These are phyloP conservation scores for Dryomyza anilis DNA, from an alignment of 2,888 invertebrate genomes.

Conservation along the genomic window DNA sequence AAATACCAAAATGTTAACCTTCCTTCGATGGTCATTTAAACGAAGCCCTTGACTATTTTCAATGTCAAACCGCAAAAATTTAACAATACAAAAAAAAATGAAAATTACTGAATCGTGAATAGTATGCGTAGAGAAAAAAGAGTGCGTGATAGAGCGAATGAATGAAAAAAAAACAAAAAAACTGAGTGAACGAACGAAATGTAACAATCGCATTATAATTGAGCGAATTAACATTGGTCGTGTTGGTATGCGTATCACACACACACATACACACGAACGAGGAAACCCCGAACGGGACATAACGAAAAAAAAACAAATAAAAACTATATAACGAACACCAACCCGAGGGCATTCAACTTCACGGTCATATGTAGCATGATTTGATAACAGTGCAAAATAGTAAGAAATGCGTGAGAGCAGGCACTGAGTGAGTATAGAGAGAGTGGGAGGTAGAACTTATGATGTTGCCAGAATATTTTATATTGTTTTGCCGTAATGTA, in stretches of 20 bases:
- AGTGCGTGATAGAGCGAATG: not conserved
- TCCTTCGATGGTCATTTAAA: too few species aligned
- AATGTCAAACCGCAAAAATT: slow-evolving; percentile 50
- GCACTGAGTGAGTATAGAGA: too few species aligned
- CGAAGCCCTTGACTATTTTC: slow-evolving; percentile 37
- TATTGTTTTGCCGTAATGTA: too few species aligned
- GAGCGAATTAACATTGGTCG: too few species aligned
- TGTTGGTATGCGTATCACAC: too few species aligned
- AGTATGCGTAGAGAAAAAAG: not conserved
- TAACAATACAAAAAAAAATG: not conserved
- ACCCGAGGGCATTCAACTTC: slow-evolving; percentile 52
- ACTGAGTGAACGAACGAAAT: too few species aligned
- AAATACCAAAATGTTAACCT: too few species aligned
- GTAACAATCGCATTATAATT: too few species aligned
- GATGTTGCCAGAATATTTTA: too few species aligned
- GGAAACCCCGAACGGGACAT: too few species aligned
- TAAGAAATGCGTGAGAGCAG: too few species aligned
- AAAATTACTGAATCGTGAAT: not conserved
- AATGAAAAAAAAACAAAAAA: not conserved
- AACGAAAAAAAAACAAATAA: not conserved
- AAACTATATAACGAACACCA: slow-evolving; percentile 13
- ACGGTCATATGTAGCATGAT: slow-evolving; percentile 42
- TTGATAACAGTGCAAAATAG: slow-evolving; percentile 36
- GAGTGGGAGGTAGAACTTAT: not conserved
- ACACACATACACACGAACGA: too few species aligned